Base-by-base conservation (phyloP, 2,797 vertebrate species). In the Pteropus rufus region DNA sequence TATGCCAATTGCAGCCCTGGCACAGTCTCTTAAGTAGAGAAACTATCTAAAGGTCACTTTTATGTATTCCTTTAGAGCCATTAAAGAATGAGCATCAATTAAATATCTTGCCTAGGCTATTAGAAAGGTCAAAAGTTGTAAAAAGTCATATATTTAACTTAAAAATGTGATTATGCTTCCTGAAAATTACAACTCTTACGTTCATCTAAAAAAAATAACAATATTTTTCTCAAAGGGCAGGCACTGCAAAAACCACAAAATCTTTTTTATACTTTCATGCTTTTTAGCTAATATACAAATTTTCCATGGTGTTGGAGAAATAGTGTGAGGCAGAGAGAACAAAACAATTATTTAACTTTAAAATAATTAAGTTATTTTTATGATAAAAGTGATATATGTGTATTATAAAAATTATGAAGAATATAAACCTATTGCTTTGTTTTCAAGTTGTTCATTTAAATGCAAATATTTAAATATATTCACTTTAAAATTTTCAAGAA, bases 101-200 rank as follows among this genome's bases (percentile, higher is more conserved):
- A 97, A 79, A 49, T 70, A 97, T 91, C 92, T 98, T 97, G 89
- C 93, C 92, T 97, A 97, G 88, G 94, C 87, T 96, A 94, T 98
- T 97, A 98, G 95, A 97, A 98, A 98, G 98, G 98, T 98, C 97
- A 98, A 79, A 98, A 93, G 97, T 95, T 96, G 79, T 95, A 93
- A 93, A 98, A 97, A 98, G 96, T 60, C 89, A 89, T 97, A 95
- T 73, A 92, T 97, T 98, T 97, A 98, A 97, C 89, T 97, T 97
- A 96, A 97, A 95, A 97, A 98, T 96, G 89, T 96, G 96, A 98
- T 97, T 94, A 96, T 69, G 18, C 84, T 97, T 97, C 97, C 85
- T 97, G 97, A 97, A 98, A 98, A 98, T 96, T 94, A 95, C 56
- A 77, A 56, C 26, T 76, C 58, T 96, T 67, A n/a, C 21, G n/a